These are phyloP conservation scores for Nothoprocta pentlandii DNA, from an alignment of 2,113 vertebrate genomes.

Conservation along the genomic window DNA sequence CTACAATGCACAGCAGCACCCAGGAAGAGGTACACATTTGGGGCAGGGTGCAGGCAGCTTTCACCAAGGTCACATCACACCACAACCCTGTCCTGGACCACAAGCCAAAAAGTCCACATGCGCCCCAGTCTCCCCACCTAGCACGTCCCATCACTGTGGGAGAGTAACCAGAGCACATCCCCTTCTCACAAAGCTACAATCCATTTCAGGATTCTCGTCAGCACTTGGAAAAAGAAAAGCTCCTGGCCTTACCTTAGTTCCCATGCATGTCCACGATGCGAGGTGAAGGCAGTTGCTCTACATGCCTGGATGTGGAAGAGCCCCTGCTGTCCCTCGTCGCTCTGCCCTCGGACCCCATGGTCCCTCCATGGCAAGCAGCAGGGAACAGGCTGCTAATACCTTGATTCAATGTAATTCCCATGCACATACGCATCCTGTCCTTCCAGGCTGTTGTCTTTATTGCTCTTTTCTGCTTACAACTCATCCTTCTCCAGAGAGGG, in stretches of 20 bases:
- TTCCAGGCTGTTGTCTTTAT: background rate
- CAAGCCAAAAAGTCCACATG: background rate
- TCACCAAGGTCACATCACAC: accelerated
- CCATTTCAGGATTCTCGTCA: background rate
- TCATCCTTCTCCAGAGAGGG: background rate
- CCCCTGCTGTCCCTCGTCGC: background rate
- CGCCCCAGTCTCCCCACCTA: no score
- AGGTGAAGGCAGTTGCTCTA: accelerated
- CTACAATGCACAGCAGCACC: accelerated
- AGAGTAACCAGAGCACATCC: accelerated
- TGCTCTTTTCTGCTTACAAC: background rate
- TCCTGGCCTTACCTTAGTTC: background rate
- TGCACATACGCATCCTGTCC: accelerated
- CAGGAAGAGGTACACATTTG: background rate
- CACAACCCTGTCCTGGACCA: background rate
- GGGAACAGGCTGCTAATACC: accelerated
- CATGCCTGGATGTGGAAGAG: background rate
- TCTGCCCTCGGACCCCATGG: background rate
- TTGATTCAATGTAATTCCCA: background rate
- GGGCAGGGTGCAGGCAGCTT: accelerated
- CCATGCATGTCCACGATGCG: accelerated
- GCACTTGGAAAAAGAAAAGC: background rate
- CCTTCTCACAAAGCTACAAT: background rate
- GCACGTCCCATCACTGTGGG: accelerated
- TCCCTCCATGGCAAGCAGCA: background rate